These are phyloP conservation scores for Chelidonichthys spinosus DNA, from an alignment of 2,797 vertebrate genomes.

Conservation along the genomic window DNA sequence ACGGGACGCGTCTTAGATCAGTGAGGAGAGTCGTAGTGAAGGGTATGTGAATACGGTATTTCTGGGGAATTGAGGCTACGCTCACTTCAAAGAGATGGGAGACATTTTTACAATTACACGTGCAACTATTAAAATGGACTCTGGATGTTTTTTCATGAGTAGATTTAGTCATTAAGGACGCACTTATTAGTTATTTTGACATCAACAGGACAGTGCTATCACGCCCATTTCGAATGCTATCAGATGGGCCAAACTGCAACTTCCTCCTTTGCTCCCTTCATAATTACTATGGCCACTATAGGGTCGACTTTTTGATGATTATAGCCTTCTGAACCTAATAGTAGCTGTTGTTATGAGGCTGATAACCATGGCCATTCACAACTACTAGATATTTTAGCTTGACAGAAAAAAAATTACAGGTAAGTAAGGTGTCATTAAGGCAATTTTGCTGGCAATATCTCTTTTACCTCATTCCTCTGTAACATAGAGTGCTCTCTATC, in stretches of 20 bases:
- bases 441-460: not conserved
- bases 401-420: too few relatives aligned
- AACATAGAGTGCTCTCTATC: not conserved
- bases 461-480: not conserved
- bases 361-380: too few relatives aligned
- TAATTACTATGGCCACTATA: too few relatives aligned
- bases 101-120: not conserved
- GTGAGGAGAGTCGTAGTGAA: constrained; percentile 4
- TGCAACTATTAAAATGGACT: not conserved
- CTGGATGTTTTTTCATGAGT: not conserved
- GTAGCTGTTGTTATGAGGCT: too few relatives aligned
- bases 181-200: not conserved
- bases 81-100: not conserved
- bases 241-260: too few relatives aligned
- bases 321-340: too few relatives aligned
- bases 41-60: not conserved
- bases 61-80: constrained; percentile 2
- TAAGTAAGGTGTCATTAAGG: constrained; percentile 25
- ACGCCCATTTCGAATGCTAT: too few relatives aligned
- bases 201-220: too few relatives aligned
- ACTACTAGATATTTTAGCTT: too few relatives aligned
- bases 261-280: too few relatives aligned
- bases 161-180: not conserved
- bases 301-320: too few relatives aligned
- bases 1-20: not conserved